These are phyloP conservation scores for Myiozetetes cayanensis DNA, from an alignment of 2,113 vertebrate genomes.

Conservation along the genomic window DNA sequence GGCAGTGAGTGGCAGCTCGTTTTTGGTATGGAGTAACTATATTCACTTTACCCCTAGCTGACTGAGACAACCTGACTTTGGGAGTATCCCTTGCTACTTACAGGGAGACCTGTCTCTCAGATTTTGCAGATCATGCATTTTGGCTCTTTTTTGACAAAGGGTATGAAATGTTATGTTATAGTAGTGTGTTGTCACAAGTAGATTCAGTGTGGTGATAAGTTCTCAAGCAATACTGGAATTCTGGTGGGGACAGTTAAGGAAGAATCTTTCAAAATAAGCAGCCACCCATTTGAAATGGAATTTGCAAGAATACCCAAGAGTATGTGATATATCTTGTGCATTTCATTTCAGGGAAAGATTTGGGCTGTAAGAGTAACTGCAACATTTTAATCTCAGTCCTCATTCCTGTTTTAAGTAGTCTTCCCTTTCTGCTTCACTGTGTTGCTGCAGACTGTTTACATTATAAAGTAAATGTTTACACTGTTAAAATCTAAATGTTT, in stretches of 20 bases:
- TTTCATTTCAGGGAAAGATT: background rate
- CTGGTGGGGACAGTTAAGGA: background rate
- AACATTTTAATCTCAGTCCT: background rate
- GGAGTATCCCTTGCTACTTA: background rate
- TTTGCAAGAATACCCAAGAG: background rate
- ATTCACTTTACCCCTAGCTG: background rate
- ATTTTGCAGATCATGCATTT: background rate
- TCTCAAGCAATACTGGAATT: background rate
- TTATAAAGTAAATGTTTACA: background rate
- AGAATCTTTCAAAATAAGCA: background rate
- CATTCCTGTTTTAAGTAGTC: background rate
- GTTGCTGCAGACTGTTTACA: background rate
- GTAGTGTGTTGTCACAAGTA: background rate
- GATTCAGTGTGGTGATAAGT: background rate
- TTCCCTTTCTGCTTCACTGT: background rate
- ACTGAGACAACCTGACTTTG: background rate
- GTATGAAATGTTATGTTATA: rapidly evolving
- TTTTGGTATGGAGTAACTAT: constrained; percentile 80
- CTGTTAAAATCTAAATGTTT: background rate
- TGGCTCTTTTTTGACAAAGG: background rate
- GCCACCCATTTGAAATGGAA: background rate
- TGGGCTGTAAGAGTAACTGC: background rate
- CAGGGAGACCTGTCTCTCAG: background rate
- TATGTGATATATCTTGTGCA: background rate
- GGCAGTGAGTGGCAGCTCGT: constrained; percentile 77